phyloP scores from a whole-genome alignment of 2,113 vertebrate species.

The Xenopus laevis region DNA sequence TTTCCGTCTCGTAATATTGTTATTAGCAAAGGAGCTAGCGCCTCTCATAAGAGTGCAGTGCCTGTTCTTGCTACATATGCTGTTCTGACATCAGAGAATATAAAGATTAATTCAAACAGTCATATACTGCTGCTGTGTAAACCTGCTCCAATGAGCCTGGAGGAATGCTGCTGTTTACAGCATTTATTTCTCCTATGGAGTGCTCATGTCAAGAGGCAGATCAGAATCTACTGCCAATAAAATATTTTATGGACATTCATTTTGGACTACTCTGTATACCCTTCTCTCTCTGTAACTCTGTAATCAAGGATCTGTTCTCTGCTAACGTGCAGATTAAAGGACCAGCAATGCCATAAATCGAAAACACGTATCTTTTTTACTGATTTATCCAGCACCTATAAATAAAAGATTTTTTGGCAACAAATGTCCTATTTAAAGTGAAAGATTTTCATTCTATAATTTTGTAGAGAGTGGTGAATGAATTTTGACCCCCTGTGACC shows the following conservation, averaged over 20 bases:
- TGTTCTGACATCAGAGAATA: constrained; percentile 27
- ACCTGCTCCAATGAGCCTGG: constrained; percentile 32
- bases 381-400: no score
- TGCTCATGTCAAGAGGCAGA: constrained; percentile 35
- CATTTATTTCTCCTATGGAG: constrained; percentile 35
- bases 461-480: no score
- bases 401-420: no score
- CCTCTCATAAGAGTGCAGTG: background rate
- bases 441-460: no score
- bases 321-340: no score
- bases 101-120: constrained; percentile 40
- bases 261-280: background rate
- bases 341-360: no score
- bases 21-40: no score
- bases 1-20: no score
- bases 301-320: no score
- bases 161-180: constrained; percentile 20
- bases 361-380: no score
- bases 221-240: constrained; percentile 24
- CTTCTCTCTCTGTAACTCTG: background rate
- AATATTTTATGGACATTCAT: constrained; percentile 8
- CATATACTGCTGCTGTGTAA: constrained; percentile 23
- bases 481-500: no score
- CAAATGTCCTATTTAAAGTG: no score
- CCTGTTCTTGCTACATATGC: constrained; percentile 7